These are phyloP conservation scores for Dione juno DNA, from an alignment of 2,888 invertebrate genomes.

Conservation along the genomic window DNA sequence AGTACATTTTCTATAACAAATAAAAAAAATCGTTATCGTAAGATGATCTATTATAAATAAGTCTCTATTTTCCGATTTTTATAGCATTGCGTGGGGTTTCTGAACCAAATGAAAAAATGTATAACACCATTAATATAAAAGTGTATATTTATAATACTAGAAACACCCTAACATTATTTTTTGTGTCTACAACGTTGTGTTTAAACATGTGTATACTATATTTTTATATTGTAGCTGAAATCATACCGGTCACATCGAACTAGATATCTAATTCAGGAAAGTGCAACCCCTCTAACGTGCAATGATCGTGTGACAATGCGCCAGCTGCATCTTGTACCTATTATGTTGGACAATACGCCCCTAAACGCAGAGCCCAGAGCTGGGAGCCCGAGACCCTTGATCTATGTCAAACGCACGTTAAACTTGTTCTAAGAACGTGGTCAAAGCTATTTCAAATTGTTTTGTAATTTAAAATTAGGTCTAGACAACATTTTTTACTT, in stretches of 20 bases:
- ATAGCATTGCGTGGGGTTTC: no score
- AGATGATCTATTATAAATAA: no score
- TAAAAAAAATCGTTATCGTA: no score
- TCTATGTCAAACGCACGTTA: conserved; percentile 49
- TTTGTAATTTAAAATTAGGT: background rate
- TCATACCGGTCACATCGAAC: conserved; percentile 33
- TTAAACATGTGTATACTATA: background rate
- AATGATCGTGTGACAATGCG: conserved; percentile 42
- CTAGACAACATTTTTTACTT: background rate
- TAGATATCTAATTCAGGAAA: conserved; percentile 42
- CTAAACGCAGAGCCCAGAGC: conserved; percentile 23
- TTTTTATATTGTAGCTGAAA: conserved; percentile 32
- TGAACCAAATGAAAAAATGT: background rate
- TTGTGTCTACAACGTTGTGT: background rate
- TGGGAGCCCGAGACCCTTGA: conserved; percentile 41
- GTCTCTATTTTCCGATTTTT: no score
- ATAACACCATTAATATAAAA: background rate
- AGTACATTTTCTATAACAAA: no score
- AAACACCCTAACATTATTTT: background rate
- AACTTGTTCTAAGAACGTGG: conserved; percentile 18
- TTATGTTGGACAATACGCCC: conserved; percentile 57
- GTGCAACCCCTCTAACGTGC: conserved; percentile 43
- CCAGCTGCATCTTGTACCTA: conserved; percentile 59
- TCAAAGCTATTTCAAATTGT: conserved; percentile 2
- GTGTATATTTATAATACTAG: background rate